Evolutionary conservation across 92 coral and sea anemone genomes (phyloP), one percentile per base, ranked within the genome.

Genomic region (Scolanthus callimorphus): DNA sequence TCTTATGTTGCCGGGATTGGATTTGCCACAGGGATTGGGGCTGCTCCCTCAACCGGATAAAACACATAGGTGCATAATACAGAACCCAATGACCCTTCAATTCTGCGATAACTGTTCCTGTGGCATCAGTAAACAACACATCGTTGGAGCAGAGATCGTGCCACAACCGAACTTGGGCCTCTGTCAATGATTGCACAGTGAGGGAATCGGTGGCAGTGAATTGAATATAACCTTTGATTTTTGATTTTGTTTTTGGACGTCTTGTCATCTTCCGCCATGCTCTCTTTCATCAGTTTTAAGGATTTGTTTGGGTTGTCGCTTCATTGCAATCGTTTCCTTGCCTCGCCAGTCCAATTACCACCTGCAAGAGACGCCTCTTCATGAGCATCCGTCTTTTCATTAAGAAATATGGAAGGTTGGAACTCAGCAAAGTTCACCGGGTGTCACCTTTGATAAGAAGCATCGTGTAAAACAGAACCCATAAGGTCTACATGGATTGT

Each of bases 121-220:
- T 64, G 19, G 80, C 80, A 54, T 63, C 80, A 0, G 64, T 21
- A 22, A 62, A 73, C 24, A 72, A 55, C 1, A 73, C 63, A 41
- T 63, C 73, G 11, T 64, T 57, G 0, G 41, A 25, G 45, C 80
- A 76, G 4, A 61, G 11, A 25, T 53, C 51, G 13, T 76, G 82
- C 82, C 82, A 76, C 20, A 76, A 55, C 11, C 76, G 75, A 37
- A 76, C 48, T 25, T 76, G 76, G 20, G 65, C 69, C 29, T 66
- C 82, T 21, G 74, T 76, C 76, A 69, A 76, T 39, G 67, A 59
- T 17, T 76, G 82, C 0, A 67, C 63, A 31, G 57, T 59, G 11
- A 66, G 67, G 3, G 82, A 75, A 31, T 20, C 55, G 9, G 52
- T 39, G 13, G 73, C 73, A 17, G 54, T 51, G 30, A 34, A 65